Evolutionary conservation across 2,888 invertebrate genomes (phyloP).

Genomic region (Neuroscelio doddi): DNA sequence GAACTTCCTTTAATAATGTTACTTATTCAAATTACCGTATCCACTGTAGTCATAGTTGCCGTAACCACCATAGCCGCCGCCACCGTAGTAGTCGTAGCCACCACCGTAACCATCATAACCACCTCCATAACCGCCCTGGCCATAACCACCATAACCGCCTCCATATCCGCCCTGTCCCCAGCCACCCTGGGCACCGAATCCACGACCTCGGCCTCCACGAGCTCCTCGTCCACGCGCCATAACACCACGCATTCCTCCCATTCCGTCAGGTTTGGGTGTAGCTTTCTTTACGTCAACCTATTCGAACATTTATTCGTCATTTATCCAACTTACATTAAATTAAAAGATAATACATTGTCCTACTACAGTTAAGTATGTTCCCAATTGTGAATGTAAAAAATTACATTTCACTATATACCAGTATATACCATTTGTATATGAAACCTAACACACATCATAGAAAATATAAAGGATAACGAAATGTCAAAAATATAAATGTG

Average conservation of each 20-base stretch:
- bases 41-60: slow-evolving; percentile 87
- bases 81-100: slow-evolving; percentile 77
- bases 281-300: slow-evolving; percentile 96
- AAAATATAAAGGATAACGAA: too few species aligned
- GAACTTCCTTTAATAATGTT: too few species aligned
- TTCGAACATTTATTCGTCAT: too few species aligned
- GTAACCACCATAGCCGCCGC: slow-evolving; percentile 83
- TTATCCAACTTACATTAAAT: too few species aligned
- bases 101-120: slow-evolving; percentile 86
- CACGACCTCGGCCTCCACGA: slow-evolving; percentile 76
- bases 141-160: slow-evolving; percentile 83
- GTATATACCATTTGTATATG: too few species aligned
- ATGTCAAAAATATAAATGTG: too few species aligned
- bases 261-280: slow-evolving; percentile 89
- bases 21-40: slow-evolving; percentile 45
- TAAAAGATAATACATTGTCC: too few species aligned
- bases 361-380: too few species aligned
- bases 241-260: slow-evolving; percentile 77
- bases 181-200: slow-evolving; percentile 73
- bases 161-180: slow-evolving; percentile 75
- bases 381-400: too few species aligned
- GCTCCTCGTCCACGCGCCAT: slow-evolving; percentile 78
- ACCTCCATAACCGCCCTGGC: slow-evolving; percentile 80
- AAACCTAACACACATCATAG: too few species aligned
- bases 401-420: too few species aligned